Conservation (phyloP, 2,888 invertebrate genomes). For the Junonia oenone region DNA sequence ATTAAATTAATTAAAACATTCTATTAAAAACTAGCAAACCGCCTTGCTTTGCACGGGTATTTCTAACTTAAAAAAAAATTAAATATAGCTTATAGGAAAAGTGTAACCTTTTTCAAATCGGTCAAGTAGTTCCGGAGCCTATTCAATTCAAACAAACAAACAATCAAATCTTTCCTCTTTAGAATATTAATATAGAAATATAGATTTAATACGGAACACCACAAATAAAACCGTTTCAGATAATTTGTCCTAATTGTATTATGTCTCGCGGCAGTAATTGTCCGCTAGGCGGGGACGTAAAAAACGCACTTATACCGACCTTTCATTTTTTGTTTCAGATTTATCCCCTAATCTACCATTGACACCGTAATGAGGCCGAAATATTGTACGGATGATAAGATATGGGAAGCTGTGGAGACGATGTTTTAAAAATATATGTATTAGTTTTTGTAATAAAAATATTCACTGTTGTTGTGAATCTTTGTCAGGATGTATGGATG, state of each 20-base stretch:
- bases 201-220: constrained; percentile 26
- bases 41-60: no score
- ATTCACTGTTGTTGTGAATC: no score
- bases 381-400: constrained; percentile 56
- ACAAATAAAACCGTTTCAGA: background rate
- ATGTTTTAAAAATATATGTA: background rate
- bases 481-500: no score
- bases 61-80: background rate
- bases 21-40: no score
- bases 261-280: constrained; percentile 65
- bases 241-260: constrained; percentile 43
- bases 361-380: constrained; percentile 76
- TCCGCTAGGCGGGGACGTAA: constrained; percentile 52
- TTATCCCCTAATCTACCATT: constrained; percentile 79
- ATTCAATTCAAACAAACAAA: no score
- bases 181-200: no score
- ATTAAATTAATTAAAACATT: no score
- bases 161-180: no score
- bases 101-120: no score
- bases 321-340: constrained; percentile 56
- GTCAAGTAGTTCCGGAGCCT: no score
- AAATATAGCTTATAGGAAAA: no score
- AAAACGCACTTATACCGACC: constrained; percentile 54
- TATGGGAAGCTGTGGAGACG: constrained; percentile 44
- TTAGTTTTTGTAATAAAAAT: no score